These are phyloP conservation scores for Poeciliopsis gracilis DNA, from an alignment of 2,797 vertebrate genomes.

Conservation along the genomic window DNA sequence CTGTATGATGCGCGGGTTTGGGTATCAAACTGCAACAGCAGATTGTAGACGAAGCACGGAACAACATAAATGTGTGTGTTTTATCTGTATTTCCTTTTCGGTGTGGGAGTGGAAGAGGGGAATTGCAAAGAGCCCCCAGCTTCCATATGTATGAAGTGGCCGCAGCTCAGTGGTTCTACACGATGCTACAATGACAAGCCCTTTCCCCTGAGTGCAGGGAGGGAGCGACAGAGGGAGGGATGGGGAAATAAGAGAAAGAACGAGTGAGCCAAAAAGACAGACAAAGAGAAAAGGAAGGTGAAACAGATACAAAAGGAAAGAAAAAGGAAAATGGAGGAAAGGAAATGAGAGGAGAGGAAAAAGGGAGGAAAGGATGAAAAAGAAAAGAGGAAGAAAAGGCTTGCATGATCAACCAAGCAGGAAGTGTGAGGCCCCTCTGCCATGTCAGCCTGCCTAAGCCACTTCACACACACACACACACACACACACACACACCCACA, in stretches of 20 bases:
- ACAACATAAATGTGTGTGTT: constrained; percentile 36
- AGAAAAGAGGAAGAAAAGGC: constrained; percentile 70
- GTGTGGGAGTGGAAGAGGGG: constrained; percentile 46
- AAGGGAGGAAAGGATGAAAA: constrained; percentile 43
- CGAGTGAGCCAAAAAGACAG: constrained; percentile 66
- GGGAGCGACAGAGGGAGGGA: constrained; percentile 67
- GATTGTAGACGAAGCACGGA: constrained; percentile 45
- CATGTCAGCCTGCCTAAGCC: constrained; percentile 83
- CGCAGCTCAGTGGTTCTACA: constrained; percentile 83
- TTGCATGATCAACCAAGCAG: constrained; percentile 87
- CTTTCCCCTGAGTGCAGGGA: constrained; percentile 72
- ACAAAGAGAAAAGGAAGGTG: constrained; percentile 68
- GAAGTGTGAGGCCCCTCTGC: constrained; percentile 84
- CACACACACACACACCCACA: constrained; percentile 14
- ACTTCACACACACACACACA: constrained; percentile 66
- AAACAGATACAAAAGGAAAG: constrained; percentile 63
- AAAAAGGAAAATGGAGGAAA: constrained; percentile 56
- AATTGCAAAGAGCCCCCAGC: constrained; percentile 70
- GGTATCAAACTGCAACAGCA: constrained; percentile 49
- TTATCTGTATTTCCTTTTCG: constrained; percentile 27
- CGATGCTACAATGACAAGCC: constrained; percentile 83
- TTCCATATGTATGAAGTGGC: constrained; percentile 84
- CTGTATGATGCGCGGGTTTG: constrained; percentile 20
- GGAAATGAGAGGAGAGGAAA: constrained; percentile 59
- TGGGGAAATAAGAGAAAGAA: constrained; percentile 69